A percentile compares a stretch with the other conserved stretches of the same genome.
These are phyloP conservation scores for Linurgus olivaceus DNA, from an alignment of 2,797 vertebrate genomes.

Conservation along the genomic window DNA sequence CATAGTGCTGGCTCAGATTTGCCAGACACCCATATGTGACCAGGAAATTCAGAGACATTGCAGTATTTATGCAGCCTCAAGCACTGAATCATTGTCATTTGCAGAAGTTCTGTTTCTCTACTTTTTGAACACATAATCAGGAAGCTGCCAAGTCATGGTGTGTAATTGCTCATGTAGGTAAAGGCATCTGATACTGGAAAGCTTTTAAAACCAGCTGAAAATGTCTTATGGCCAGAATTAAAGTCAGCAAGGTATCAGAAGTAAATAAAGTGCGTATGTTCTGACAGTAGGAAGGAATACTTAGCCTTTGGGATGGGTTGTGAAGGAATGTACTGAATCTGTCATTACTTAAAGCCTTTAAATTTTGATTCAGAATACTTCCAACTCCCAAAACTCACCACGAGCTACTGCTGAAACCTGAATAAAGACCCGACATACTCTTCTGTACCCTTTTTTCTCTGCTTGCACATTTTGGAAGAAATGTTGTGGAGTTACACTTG, in stretches of 20 bases:
- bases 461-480: slow-evolving; percentile 18
- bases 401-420: background rate
- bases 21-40: background rate
- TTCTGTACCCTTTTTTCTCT: slow-evolving; percentile 19
- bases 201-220: background rate
- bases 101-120: background rate
- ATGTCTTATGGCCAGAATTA: background rate
- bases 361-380: background rate
- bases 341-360: background rate
- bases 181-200: background rate
- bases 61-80: background rate
- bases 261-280: background rate
- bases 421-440: slow-evolving; percentile 10
- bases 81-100: background rate
- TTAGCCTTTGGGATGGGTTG: background rate
- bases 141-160: background rate
- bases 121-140: background rate
- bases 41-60: background rate
- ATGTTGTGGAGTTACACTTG: slow-evolving; percentile 40
- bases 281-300: background rate
- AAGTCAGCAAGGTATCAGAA: background rate
- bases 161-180: background rate
- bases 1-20: background rate
- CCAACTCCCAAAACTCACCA: background rate
- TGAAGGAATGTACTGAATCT: background rate